Evolutionary conservation across 2,113 vertebrate species (phyloP).

Genomic region (Bubalus kerabau): DNA sequence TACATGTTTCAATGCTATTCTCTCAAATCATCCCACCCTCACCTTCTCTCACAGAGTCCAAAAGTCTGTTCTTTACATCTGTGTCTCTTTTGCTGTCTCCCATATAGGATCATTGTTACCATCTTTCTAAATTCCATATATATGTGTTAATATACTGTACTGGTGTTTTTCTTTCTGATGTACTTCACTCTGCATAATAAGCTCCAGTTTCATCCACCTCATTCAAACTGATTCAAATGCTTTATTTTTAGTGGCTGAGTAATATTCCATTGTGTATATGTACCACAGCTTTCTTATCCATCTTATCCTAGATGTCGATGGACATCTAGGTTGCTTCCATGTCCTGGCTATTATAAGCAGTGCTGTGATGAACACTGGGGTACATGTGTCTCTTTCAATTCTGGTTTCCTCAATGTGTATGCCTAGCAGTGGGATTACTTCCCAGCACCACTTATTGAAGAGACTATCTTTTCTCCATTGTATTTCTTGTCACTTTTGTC

Average conservation of each 20-base stretch:
- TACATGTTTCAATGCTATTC: background rate
- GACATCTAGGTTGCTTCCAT: background rate
- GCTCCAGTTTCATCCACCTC: background rate
- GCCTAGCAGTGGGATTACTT: background rate
- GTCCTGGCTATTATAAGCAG: background rate
- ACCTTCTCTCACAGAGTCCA: background rate
- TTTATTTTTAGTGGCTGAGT: background rate
- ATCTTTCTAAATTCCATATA: background rate
- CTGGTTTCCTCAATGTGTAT: background rate
- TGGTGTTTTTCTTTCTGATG: background rate
- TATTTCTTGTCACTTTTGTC: background rate
- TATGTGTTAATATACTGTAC: background rate
- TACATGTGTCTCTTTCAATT: background rate
- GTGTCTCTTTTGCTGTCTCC: background rate
- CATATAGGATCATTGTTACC: background rate
- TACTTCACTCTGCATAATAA: background rate
- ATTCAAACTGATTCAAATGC: background rate
- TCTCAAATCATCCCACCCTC: background rate
- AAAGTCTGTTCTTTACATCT: background rate
- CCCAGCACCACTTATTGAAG: background rate
- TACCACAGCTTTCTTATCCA: background rate
- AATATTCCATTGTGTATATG: background rate
- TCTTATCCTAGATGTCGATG: accelerated
- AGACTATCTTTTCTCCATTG: background rate
- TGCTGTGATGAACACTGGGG: background rate